A percentile compares a stretch with the other conserved stretches of the same genome.
These are phyloP conservation scores for Oikopleura dioica DNA, from an alignment of 23 tunicate genomes.

Conservation along the genomic window DNA sequence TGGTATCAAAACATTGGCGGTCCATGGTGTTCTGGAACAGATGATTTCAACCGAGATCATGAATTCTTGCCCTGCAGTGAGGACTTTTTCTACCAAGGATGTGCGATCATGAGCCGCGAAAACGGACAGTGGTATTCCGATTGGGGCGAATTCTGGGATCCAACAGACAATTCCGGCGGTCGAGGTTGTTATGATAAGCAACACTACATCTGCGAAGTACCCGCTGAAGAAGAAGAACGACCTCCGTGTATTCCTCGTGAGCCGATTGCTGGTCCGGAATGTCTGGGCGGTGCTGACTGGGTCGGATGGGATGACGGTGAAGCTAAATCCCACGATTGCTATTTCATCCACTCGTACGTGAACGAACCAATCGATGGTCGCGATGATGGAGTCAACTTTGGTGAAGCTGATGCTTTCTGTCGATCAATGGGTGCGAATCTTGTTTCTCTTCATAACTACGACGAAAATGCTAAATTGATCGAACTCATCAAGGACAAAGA, in stretches of 20 bases:
- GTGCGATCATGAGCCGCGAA: background rate
- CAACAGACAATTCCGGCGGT: conserved; percentile 10
- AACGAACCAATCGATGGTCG: background rate
- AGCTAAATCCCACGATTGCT: background rate
- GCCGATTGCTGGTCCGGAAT: background rate
- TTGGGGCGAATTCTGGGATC: conserved; percentile 10
- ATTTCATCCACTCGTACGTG: background rate
- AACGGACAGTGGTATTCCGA: background rate
- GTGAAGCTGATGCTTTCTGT: background rate
- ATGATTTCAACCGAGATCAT: background rate
- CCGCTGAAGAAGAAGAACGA: background rate
- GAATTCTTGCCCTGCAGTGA: background rate
- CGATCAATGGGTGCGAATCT: background rate
- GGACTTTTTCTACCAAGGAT: background rate
- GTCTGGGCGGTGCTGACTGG: background rate
- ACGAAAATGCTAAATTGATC: background rate
- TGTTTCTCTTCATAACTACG: background rate
- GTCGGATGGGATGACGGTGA: background rate
- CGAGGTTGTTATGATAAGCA: conserved; percentile 12
- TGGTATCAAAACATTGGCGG: background rate
- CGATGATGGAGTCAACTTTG: background rate
- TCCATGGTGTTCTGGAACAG: conserved; percentile 7
- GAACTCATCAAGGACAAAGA: background rate
- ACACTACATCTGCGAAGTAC: background rate
- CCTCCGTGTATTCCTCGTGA: background rate